Evolutionary conservation across 2,797 vertebrate genomes (phyloP), one percentile per base, ranked within the genome.

Genomic region (Sebastes dallii): DNA sequence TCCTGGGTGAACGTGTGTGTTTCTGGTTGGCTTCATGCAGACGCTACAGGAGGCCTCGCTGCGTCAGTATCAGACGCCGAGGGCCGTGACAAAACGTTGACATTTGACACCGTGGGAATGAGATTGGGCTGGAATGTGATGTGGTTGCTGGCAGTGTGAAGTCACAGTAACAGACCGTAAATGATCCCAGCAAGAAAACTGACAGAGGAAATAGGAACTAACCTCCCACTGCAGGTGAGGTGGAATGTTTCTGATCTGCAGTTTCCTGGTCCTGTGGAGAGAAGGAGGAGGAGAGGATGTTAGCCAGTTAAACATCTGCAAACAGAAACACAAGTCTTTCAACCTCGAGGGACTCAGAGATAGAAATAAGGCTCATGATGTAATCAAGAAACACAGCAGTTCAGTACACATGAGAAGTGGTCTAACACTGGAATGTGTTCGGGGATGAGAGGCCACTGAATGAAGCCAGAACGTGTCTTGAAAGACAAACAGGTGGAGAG

Each of bases 171-270:
- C 8, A 32, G 10, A 18, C 5, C 2, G 20, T 36, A 9, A 59
- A 72, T 29, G 6, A 67, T 34, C 9, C 27, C 20, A 58, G 56
- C 12, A 30, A 46, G 13, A 20, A 56, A 60, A 24, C 2, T 42
- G 18, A 54, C 6, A 61, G 27, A 75, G 54, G 10, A 72, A 84
- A 81, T 1, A 42, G 22, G 27, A 10, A 95, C 97, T 96, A 60
- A 98, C 98, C 96, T 99, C 98, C 97, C 98, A 99, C 88, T 97
- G 97, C 89, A 99, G 95, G 93, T 98, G 97, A 32, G 98, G 98
- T 3, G 98, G 98, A 72, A 98, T 99, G 92, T 99, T 99, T 87
- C 97, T 93, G 92, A 99, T 98, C 90, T 98, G 98, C 86, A 99
- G 97, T 77, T 98, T 99, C 91, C 97, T 96, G 92, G 97, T 98